Conservation (phyloP, 1,140 invertebrate species). For the Mycetomoellerius zeteki region DNA sequence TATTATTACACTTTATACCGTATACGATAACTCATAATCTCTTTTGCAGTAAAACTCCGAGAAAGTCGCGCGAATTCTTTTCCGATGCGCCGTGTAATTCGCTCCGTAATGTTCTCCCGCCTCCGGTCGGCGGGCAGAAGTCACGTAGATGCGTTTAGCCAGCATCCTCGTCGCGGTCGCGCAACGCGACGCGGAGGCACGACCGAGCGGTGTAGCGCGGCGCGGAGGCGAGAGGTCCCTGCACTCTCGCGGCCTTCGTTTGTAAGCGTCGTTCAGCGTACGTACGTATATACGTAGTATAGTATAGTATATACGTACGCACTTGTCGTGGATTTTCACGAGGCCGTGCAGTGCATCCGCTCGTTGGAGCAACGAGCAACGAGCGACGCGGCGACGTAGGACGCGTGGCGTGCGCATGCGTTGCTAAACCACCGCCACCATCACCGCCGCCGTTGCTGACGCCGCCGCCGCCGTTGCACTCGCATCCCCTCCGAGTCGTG, state of each 20-base stretch:
- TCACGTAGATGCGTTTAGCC: slow-evolving; percentile 54
- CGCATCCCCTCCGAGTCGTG: slow-evolving; percentile 70
- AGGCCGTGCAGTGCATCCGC: slow-evolving; percentile 52
- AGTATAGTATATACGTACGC: slow-evolving; percentile 41
- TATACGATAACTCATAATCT: slow-evolving; percentile 57
- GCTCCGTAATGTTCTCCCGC: slow-evolving; percentile 21
- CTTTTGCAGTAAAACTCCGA: slow-evolving; percentile 42
- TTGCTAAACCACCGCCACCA: neutral
- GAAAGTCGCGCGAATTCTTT: slow-evolving; percentile 57
- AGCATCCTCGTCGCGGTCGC: slow-evolving; percentile 51
- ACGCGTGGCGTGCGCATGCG: slow-evolving; percentile 68
- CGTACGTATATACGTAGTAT: slow-evolving; percentile 20
- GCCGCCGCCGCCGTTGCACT: slow-evolving; percentile 8
- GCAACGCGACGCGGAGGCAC: neutral
- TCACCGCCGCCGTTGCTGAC: neutral
- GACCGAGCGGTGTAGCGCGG: neutral
- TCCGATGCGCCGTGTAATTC: slow-evolving; percentile 57
- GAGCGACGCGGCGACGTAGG: neutral
- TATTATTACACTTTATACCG: slow-evolving; percentile 50
- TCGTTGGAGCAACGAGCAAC: slow-evolving; percentile 20
- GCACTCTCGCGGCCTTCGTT: slow-evolving; percentile 72
- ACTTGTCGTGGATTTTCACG: slow-evolving; percentile 68
- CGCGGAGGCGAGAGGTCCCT: slow-evolving; percentile 63
- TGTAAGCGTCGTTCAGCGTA: slow-evolving; percentile 43
- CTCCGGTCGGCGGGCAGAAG: slow-evolving; percentile 36